Evolutionary conservation across 2,888 invertebrate genomes (phyloP).

Genomic region (Oscheius sp.): DNA sequence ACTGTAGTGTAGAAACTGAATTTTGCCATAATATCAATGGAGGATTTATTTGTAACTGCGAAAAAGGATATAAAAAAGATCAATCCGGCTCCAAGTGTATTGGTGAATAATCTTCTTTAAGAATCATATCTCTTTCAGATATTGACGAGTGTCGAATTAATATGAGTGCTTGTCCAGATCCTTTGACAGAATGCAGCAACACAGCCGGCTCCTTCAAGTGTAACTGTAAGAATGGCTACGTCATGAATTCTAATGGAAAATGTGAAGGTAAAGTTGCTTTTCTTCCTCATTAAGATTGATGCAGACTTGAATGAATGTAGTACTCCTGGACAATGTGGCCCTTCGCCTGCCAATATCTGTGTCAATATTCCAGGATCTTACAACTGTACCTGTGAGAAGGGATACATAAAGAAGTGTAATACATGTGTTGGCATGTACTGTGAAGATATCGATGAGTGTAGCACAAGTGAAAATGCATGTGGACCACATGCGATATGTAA

Average conservation of each 20-base stretch:
- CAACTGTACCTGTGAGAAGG: background rate
- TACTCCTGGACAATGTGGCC: background rate
- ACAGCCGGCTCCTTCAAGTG: conserved; percentile 9
- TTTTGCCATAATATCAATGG: background rate
- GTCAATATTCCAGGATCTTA: background rate
- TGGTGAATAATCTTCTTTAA: too few species aligned
- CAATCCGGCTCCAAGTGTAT: too few species aligned
- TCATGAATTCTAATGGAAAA: background rate
- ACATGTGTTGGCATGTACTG: background rate
- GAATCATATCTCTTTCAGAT: too few species aligned
- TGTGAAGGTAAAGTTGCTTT: conserved; percentile 1
- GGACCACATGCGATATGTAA: background rate
- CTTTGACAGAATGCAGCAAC: background rate
- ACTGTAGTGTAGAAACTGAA: background rate
- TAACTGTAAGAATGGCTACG: background rate
- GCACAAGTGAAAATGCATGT: background rate
- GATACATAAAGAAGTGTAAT: conserved; percentile 26
- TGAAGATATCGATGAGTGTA: conserved; percentile 7
- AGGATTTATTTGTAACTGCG: conserved; percentile 7
- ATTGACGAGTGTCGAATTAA: conserved; percentile 17
- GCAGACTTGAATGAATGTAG: conserved; percentile 11
- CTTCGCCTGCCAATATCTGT: background rate
- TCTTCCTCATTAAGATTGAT: too few species aligned
- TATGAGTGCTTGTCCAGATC: background rate
- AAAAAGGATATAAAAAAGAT: conserved; percentile 16